These are phyloP conservation scores for Danio tinwini DNA, from an alignment of 2,797 vertebrate genomes.

Conservation along the genomic window DNA sequence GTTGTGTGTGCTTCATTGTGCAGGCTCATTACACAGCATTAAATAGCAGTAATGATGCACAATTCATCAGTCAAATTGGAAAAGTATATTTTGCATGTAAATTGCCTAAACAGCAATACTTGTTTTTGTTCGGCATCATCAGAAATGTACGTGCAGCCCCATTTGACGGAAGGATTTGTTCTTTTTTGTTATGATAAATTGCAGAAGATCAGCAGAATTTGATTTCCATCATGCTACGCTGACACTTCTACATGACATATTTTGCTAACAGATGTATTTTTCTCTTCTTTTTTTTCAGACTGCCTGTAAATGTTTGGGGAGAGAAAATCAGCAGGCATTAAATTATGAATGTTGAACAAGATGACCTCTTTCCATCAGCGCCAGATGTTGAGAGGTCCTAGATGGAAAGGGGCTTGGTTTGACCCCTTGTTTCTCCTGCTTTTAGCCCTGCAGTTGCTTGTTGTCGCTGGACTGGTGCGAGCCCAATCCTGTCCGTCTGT, in stretches of 20 bases:
- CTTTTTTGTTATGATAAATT: constrained; percentile 4
- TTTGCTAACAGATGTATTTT: constrained; percentile 43
- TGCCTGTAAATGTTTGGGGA: constrained; percentile 63
- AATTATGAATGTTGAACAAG: constrained; percentile 99
- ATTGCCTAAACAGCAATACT: constrained; percentile 16
- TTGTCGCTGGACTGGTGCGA: constrained; percentile 94
- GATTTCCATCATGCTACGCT: constrained; percentile 26
- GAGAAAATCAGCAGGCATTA: constrained; percentile 90
- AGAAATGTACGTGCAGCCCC: neutral
- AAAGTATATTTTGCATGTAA: neutral
- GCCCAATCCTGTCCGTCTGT: constrained; percentile 97
- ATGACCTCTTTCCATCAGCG: constrained; percentile 99
- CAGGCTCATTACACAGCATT: constrained; percentile 28
- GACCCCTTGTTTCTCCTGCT: constrained; percentile 98
- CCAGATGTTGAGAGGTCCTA: constrained; percentile 99
- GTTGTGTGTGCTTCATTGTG: constrained; percentile 2
- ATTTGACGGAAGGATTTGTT: constrained; percentile 12
- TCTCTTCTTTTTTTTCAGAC: constrained; percentile 59
- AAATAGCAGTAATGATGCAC: neutral
- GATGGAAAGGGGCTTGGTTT: constrained; percentile 99
- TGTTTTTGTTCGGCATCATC: neutral
- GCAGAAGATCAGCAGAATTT: neutral
- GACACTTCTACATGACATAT: neutral
- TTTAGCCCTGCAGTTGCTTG: constrained; percentile 97
- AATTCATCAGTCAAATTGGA: constrained; percentile 25